Conservation (phyloP, 2,888 invertebrate genomes). For the Ormyrus labotus region DNA sequence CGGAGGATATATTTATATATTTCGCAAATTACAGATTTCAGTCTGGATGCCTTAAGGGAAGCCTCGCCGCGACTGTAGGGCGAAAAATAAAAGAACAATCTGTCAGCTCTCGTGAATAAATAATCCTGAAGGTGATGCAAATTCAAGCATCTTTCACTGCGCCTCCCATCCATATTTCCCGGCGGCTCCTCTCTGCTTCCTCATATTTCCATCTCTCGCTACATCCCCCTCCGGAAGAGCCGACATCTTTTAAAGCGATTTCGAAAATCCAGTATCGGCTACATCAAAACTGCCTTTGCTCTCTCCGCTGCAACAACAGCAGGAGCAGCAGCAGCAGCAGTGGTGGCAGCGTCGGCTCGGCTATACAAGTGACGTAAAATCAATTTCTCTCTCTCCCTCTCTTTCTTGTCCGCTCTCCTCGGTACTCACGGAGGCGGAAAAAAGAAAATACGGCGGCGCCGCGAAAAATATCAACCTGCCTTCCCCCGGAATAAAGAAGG, state of each 20-base stretch:
- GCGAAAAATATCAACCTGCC: background rate
- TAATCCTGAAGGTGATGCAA: slow-evolving; percentile 13
- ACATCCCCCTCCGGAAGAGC: too few species aligned
- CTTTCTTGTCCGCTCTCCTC: background rate
- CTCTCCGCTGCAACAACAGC: too few species aligned
- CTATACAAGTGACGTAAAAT: slow-evolving; percentile 25
- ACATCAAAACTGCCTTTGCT: slow-evolving; percentile 10
- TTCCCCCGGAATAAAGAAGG: background rate
- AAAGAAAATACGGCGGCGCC: background rate
- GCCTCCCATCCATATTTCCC: background rate
- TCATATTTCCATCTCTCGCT: background rate
- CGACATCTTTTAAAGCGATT: slow-evolving; percentile 36
- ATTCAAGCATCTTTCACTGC: slow-evolving; percentile 25
- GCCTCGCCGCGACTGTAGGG: too few species aligned
- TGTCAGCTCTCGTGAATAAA: slow-evolving; percentile 21
- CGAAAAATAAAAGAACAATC: slow-evolving; percentile 1
- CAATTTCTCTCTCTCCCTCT: slow-evolving; percentile 22
- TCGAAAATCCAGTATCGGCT: slow-evolving; percentile 29
- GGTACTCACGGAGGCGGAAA: background rate
- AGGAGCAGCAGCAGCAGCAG: too few species aligned
- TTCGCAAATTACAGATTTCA: too few species aligned
- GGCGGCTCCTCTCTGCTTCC: background rate
- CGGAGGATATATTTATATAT: too few species aligned
- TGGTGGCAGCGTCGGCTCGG: background rate
- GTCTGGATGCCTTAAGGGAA: too few species aligned